Percentiles rank a stretch among this genome's conserved stretches.
These are phyloP conservation scores for Deroplatys truncata DNA, from an alignment of 2,888 invertebrate genomes.

Conservation along the genomic window DNA sequence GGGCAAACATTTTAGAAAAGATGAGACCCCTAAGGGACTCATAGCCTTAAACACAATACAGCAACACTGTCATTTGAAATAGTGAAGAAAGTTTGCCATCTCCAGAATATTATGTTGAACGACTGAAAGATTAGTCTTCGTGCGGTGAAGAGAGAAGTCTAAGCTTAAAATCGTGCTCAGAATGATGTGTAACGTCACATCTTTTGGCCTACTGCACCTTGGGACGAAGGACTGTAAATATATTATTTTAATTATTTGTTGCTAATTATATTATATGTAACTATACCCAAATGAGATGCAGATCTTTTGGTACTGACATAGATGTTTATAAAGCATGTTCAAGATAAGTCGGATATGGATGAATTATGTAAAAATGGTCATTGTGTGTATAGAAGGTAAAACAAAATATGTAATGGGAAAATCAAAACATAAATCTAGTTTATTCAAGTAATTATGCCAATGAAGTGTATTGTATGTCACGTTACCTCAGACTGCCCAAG, in stretches of 20 bases:
- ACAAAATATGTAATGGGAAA: neutral
- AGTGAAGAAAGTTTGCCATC: neutral
- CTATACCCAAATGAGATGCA: neutral
- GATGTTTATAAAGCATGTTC: neutral
- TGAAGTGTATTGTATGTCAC: slow-evolving; percentile 14
- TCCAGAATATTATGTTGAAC: neutral
- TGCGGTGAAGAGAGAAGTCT: neutral
- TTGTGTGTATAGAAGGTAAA: slow-evolving; percentile 3
- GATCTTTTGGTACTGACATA: neutral
- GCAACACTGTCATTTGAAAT: neutral
- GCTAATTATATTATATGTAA: slow-evolving; percentile 1
- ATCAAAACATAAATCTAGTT: neutral
- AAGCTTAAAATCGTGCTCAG: neutral
- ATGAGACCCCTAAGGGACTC: neutral
- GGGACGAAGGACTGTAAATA: neutral
- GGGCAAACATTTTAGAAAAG: neutral
- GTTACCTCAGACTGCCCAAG: slow-evolving; percentile 25
- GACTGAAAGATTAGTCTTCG: neutral
- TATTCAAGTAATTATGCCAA: slow-evolving; percentile 15
- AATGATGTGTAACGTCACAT: neutral
- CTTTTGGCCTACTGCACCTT: neutral
- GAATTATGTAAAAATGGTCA: neutral
- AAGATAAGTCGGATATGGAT: neutral
- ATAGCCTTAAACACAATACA: slow-evolving; percentile 2
- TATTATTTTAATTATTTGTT: slow-evolving; percentile 12